Conservation (phyloP, 92 coral and sea anemone species). For the Paramuricea clavata region DNA sequence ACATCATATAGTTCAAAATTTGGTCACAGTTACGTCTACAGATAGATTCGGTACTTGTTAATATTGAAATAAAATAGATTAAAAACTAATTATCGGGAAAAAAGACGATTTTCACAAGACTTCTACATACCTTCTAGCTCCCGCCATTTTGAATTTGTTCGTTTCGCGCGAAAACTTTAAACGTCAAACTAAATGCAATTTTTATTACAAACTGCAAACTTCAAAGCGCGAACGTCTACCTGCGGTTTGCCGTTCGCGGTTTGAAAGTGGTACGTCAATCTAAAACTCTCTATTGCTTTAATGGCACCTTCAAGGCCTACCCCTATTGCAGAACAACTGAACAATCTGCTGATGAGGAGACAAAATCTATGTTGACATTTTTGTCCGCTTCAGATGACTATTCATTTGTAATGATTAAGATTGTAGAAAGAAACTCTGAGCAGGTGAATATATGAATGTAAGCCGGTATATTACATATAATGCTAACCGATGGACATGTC, state of each 20-base stretch:
- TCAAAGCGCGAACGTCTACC: not conserved
- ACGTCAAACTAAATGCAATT: not conserved
- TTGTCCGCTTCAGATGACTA: too few relatives aligned
- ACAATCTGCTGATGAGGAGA: too few relatives aligned
- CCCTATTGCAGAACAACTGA: too few relatives aligned
- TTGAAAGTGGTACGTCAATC: not conserved
- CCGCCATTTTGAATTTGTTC: constrained; percentile 42
- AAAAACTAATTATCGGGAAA: not conserved
- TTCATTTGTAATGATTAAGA: too few relatives aligned
- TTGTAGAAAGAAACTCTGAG: too few relatives aligned
- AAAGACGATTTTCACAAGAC: not conserved
- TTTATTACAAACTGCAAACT: not conserved
- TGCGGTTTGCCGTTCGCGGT: not conserved
- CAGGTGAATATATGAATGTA: too few relatives aligned
- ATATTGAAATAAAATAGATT: too few relatives aligned
- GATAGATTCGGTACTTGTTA: too few relatives aligned
- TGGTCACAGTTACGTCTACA: not conserved
- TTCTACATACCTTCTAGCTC: constrained; percentile 19
- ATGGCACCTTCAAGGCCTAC: too few relatives aligned
- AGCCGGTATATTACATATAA: too few relatives aligned
- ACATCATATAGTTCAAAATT: not conserved
- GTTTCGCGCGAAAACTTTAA: not conserved
- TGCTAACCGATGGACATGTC: too few relatives aligned
- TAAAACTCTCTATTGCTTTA: constrained; percentile 12
- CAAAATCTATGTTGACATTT: too few relatives aligned